Percentiles rank a stretch among this genome's conserved stretches.
phyloP scores from a whole-genome alignment of 2,888 invertebrate species.

The Thymelicus sylvestris region DNA sequence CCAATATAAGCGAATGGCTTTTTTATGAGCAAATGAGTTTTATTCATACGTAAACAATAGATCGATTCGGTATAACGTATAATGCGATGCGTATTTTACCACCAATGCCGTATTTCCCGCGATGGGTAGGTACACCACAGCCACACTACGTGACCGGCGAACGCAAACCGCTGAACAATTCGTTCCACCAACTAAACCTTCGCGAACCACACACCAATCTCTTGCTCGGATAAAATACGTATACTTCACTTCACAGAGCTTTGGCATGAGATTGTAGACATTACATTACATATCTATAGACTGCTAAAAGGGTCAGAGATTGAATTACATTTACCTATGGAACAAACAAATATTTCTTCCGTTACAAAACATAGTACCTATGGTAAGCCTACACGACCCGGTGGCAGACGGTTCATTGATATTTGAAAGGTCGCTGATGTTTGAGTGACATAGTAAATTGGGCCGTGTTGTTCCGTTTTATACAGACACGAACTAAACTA shows the following conservation, averaged over 20 bases:
- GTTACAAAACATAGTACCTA: no score
- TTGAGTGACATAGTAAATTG: constrained; percentile 5
- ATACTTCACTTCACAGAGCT: no score
- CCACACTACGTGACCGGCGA: constrained; percentile 54
- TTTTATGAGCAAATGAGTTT: constrained; percentile 1
- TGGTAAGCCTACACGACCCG: constrained; percentile 1
- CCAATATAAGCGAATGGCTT: no score
- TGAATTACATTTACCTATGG: no score
- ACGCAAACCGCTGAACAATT: constrained; percentile 54
- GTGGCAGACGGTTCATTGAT: constrained; percentile 52
- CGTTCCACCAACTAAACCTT: constrained; percentile 34
- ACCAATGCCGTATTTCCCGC: constrained; percentile 52
- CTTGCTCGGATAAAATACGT: no score
- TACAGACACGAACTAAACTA: no score
- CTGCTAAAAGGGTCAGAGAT: no score
- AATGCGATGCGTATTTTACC: constrained; percentile 14
- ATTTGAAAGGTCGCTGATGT: constrained; percentile 50
- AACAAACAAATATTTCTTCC: no score
- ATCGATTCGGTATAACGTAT: neutral
- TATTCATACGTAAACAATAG: neutral
- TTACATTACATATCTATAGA: no score
- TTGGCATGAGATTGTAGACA: no score
- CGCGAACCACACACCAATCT: neutral
- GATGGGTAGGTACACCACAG: constrained; percentile 14
- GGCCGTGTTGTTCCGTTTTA: no score